These are phyloP conservation scores for Elanus axillaris DNA, from an alignment of 2,113 vertebrate genomes.

Conservation along the genomic window DNA sequence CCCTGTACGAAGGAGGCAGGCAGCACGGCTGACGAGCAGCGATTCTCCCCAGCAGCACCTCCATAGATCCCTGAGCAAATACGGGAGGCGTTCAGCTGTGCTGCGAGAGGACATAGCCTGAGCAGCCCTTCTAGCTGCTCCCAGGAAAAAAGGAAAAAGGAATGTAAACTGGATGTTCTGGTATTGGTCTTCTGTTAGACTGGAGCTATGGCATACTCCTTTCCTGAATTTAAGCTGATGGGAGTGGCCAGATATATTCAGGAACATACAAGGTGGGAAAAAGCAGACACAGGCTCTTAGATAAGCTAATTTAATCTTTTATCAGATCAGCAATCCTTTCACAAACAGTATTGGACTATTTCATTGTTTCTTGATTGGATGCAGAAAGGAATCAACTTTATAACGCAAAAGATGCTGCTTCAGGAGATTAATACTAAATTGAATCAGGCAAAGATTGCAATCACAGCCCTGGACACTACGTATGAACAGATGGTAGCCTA, in stretches of 20 bases:
- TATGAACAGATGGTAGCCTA: conserved; percentile 24
- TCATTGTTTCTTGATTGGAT: background rate
- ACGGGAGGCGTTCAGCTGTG: background rate
- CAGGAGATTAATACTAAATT: conserved; percentile 1
- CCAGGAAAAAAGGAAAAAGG: background rate
- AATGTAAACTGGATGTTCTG: background rate
- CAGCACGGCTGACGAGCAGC: background rate
- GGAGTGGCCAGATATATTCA: background rate
- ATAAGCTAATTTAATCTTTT: background rate
- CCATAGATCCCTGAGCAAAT: background rate
- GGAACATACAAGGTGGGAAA: background rate
- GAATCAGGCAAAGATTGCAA: background rate
- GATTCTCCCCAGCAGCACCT: background rate
- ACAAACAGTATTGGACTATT: background rate
- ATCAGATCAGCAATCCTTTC: background rate
- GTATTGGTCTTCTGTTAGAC: background rate
- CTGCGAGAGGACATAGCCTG: background rate
- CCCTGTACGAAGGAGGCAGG: too few relatives aligned
- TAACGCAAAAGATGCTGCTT: background rate
- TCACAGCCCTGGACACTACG: background rate
- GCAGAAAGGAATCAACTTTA: background rate
- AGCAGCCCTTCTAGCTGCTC: background rate
- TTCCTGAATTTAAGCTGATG: background rate
- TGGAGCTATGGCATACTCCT: too few relatives aligned
- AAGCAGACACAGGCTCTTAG: background rate